Conservation (phyloP, 2,113 vertebrate species). For the Xiphorhynchus elegans region DNA sequence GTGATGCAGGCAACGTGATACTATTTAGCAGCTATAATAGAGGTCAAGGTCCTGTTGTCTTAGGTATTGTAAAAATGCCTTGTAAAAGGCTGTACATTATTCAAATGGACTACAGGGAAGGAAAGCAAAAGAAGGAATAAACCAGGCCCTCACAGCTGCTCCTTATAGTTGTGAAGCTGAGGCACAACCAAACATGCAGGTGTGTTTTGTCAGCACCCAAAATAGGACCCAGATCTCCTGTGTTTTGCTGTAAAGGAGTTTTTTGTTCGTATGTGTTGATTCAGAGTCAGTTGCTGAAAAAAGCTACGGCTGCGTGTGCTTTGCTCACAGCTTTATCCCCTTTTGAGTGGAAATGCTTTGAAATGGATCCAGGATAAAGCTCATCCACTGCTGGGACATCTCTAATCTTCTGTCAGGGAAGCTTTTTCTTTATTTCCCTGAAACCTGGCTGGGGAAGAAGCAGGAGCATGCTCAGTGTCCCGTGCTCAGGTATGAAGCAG, state of each 20-base stretch:
- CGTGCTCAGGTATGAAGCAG: neutral
- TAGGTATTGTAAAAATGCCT: slow-evolving; percentile 42
- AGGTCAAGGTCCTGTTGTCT: slow-evolving; percentile 19
- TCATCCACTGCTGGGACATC: neutral
- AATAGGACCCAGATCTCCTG: neutral
- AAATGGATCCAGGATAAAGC: neutral
- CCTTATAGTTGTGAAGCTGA: neutral
- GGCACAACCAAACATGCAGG: neutral
- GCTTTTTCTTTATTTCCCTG: neutral
- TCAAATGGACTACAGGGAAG: neutral
- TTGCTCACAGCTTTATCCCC: neutral
- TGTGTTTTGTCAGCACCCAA: neutral
- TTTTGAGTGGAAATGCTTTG: neutral
- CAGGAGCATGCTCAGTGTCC: slow-evolving; percentile 46
- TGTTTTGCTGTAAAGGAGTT: neutral
- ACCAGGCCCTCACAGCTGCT: neutral
- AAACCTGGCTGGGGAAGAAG: neutral
- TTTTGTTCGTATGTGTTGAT: neutral
- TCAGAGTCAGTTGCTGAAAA: neutral
- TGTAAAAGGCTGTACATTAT: neutral
- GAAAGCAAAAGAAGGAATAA: neutral
- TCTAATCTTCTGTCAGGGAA: neutral
- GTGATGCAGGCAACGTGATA: neutral
- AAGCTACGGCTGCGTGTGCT: accelerated
- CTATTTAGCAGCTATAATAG: slow-evolving; percentile 32